These are phyloP conservation scores for Hydrolagus colliei DNA, from an alignment of 2,797 vertebrate genomes.

Conservation along the genomic window DNA sequence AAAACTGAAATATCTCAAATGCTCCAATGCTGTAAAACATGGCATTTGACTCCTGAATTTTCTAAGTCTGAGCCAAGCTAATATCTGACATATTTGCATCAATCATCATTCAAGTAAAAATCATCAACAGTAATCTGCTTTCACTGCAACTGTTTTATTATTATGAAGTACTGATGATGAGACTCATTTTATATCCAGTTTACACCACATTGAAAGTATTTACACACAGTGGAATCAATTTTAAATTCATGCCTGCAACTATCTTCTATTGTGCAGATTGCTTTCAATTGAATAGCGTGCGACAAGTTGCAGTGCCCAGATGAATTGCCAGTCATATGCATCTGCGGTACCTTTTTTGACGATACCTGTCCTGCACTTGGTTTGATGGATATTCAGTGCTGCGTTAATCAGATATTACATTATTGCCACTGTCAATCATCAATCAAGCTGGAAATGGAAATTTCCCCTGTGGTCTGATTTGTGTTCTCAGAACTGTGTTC, in stretches of 20 bases:
- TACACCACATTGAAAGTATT: neutral
- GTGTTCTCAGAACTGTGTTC: neutral
- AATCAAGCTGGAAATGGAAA: neutral
- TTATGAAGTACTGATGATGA: neutral
- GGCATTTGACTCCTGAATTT: too few species aligned
- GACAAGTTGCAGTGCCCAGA: neutral
- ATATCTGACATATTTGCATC: too few species aligned
- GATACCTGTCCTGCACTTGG: neutral
- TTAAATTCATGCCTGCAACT: slow-evolving; percentile 2
- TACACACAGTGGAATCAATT: neutral
- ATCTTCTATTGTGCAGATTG: neutral
- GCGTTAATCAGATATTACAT: neutral
- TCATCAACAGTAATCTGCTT: too few species aligned
- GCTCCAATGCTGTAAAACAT: too few species aligned
- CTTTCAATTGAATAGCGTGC: neutral
- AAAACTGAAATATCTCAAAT: too few species aligned
- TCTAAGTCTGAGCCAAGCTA: too few species aligned
- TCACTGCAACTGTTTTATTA: neutral
- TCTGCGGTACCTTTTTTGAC: neutral
- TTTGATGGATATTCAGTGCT: neutral
- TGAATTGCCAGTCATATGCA: neutral
- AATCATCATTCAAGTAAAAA: too few species aligned
- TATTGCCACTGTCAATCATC: neutral
- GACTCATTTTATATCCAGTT: neutral
- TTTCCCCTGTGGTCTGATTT: neutral